phyloP scores from a whole-genome alignment of 2,888 invertebrate genomes.

The Ectropis crepuscularia region DNA sequence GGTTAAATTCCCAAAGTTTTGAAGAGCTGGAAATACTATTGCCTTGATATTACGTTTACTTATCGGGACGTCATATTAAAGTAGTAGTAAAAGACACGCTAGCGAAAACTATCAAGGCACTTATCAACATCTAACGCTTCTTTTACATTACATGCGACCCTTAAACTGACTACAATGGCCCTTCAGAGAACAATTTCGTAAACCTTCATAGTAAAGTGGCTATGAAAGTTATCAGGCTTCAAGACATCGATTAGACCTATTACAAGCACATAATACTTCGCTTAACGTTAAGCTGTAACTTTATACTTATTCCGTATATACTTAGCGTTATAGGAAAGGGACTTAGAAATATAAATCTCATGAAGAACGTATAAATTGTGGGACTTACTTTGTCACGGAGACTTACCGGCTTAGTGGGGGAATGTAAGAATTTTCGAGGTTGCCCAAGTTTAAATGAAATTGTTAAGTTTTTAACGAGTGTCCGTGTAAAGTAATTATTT shows the following conservation, averaged over 20 bases:
- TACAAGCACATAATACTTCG: slow-evolving; percentile 11
- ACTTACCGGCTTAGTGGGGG: slow-evolving; percentile 15
- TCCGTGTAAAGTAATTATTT: too few species aligned
- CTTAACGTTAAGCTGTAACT: slow-evolving; percentile 14
- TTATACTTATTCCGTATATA: slow-evolving; percentile 14
- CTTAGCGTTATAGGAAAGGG: slow-evolving; percentile 16
- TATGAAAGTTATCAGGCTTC: slow-evolving; percentile 16
- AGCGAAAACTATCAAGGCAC: not conserved
- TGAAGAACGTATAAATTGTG: slow-evolving; percentile 24
- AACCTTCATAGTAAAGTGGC: slow-evolving; percentile 15
- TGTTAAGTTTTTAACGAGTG: too few species aligned
- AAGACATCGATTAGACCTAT: slow-evolving; percentile 17
- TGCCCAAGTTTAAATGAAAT: slow-evolving; percentile 10
- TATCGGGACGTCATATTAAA: too few species aligned
- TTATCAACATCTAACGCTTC: slow-evolving; percentile 5
- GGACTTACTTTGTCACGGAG: slow-evolving; percentile 26
- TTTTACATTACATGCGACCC: not conserved
- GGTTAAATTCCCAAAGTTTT: too few species aligned
- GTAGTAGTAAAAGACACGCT: not conserved
- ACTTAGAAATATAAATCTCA: slow-evolving; percentile 16
- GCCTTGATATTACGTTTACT: too few species aligned
- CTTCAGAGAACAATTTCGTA: slow-evolving; percentile 10
- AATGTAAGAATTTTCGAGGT: slow-evolving; percentile 10
- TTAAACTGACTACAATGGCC: slow-evolving; percentile 4
- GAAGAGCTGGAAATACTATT: too few species aligned